A percentile compares a stretch with the other conserved stretches of the same genome.
Evolutionary conservation across 1,140 invertebrate species (phyloP).

Genomic region (Cepaea nemoralis): DNA sequence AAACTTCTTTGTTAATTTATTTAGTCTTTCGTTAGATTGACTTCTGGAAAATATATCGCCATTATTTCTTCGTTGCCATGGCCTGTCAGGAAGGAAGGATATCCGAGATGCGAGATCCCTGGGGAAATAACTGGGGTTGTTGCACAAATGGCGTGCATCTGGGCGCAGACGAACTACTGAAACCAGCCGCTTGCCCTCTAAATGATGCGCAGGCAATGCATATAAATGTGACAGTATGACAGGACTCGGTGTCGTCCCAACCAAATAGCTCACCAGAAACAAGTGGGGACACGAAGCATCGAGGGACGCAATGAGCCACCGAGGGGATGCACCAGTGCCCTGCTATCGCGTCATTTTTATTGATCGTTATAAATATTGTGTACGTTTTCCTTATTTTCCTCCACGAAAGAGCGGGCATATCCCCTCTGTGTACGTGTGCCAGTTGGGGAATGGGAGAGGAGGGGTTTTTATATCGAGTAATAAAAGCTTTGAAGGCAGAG

Average conservation of each 20-base stretch:
- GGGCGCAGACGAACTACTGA: background rate
- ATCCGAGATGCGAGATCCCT: background rate
- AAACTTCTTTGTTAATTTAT: conserved; percentile 5
- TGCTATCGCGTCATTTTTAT: background rate
- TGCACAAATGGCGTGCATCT: conserved; percentile 35
- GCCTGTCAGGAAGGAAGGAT: background rate
- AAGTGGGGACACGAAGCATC: background rate
- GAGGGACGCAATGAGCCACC: conserved; percentile 1
- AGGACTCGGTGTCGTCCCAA: conserved; percentile 16
- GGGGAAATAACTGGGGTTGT: conserved; percentile 30
- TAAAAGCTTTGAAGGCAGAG: too few relatives aligned
- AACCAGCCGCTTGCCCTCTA: conserved; percentile 10
- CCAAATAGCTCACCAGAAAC: background rate
- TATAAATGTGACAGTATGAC: conserved; percentile 39
- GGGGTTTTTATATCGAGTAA: too few relatives aligned
- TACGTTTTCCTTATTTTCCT: background rate
- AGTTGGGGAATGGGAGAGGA: too few relatives aligned
- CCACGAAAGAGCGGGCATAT: too few relatives aligned
- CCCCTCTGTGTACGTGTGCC: too few relatives aligned
- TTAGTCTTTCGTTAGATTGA: conserved; percentile 14
- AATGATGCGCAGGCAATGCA: conserved; percentile 33
- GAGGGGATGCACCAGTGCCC: background rate
- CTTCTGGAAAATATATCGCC: background rate
- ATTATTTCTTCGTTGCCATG: background rate
- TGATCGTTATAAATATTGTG: conserved; percentile 12